A percentile compares a stretch with the other conserved stretches of the same genome.
Evolutionary conservation across 2,113 vertebrate genomes (phyloP).

Genomic region (Eubucco bourcierii): DNA sequence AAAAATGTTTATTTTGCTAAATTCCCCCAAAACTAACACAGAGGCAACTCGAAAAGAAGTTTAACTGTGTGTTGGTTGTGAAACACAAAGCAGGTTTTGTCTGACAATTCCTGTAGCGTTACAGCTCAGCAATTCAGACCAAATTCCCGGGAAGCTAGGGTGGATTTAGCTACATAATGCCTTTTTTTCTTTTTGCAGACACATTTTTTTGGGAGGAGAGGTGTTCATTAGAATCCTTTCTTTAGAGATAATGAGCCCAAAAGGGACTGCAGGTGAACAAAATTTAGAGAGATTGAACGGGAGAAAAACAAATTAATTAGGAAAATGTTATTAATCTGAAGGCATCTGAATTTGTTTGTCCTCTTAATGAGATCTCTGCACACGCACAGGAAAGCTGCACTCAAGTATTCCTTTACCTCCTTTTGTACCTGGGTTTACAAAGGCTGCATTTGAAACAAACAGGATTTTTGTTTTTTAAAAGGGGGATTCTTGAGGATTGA

Average conservation of each 20-base stretch:
- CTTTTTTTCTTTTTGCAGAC: not conserved
- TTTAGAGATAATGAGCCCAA: not conserved
- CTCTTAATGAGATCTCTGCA: no score
- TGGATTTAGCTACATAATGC: not conserved
- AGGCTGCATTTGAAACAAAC: not conserved
- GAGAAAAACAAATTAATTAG: not conserved
- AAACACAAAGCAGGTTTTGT: not conserved
- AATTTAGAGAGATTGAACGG: not conserved
- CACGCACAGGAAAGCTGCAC: not conserved
- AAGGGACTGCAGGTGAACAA: not conserved
- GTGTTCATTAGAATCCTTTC: not conserved
- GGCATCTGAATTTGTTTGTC: not conserved
- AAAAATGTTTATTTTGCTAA: slow-evolving; percentile 70
- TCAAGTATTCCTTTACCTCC: not conserved
- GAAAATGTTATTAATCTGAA: not conserved
- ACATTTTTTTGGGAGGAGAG: not conserved
- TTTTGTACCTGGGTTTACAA: not conserved
- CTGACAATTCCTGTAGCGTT: not conserved
- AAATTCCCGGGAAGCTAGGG: not conserved
- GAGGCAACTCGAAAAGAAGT: slow-evolving; percentile 29
- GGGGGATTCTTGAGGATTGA: not conserved
- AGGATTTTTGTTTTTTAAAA: not conserved
- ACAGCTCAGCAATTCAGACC: not conserved
- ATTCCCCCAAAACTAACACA: slow-evolving; percentile 39
- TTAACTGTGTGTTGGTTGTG: not conserved